phyloP scores from a whole-genome alignment of 92 coral and sea anemone species.

The Actinernus sp. region DNA sequence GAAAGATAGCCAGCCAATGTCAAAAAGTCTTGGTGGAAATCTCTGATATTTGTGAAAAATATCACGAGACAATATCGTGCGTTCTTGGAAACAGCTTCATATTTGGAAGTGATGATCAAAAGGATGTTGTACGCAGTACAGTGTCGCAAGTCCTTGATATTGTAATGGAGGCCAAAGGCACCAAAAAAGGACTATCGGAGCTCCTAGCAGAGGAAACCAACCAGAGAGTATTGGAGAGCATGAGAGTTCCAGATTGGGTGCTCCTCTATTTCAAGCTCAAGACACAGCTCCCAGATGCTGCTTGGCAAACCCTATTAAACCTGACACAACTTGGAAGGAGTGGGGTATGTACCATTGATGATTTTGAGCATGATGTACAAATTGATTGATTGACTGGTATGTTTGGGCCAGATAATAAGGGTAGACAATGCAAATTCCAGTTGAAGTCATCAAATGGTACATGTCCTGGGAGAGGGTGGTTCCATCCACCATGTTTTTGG shows the following conservation, averaged over 20 bases:
- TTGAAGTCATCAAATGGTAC: too few species aligned
- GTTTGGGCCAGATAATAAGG: too few species aligned
- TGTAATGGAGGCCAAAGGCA: slow-evolving; percentile 49
- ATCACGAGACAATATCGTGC: slow-evolving; percentile 31
- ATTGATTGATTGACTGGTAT: too few species aligned
- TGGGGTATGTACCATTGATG: too few species aligned
- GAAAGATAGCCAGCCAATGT: slow-evolving; percentile 12
- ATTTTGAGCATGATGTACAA: too few species aligned
- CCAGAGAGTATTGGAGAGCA: slow-evolving; percentile 16
- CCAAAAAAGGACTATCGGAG: slow-evolving; percentile 43
- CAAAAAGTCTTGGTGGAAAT: slow-evolving; percentile 3
- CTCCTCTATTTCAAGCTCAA: slow-evolving; percentile 56
- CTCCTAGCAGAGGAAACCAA: slow-evolving; percentile 26
- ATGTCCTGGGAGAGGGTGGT: too few species aligned
- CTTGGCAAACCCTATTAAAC: slow-evolving; percentile 56
- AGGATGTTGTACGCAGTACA: slow-evolving; percentile 12
- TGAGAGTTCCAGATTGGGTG: slow-evolving; percentile 71
- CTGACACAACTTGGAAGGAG: too few species aligned
- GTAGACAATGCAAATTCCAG: too few species aligned
- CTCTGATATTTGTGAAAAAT: slow-evolving; percentile 13
- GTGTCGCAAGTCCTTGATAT: slow-evolving; percentile 26
- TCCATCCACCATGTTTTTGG: too few species aligned
- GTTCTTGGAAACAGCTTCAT: slow-evolving; percentile 30
- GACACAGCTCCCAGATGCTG: slow-evolving; percentile 45
- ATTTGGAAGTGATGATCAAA: slow-evolving; percentile 14